Base-by-base conservation (phyloP, 2,888 invertebrate genomes). In the Gasteruption jaculator region DNA sequence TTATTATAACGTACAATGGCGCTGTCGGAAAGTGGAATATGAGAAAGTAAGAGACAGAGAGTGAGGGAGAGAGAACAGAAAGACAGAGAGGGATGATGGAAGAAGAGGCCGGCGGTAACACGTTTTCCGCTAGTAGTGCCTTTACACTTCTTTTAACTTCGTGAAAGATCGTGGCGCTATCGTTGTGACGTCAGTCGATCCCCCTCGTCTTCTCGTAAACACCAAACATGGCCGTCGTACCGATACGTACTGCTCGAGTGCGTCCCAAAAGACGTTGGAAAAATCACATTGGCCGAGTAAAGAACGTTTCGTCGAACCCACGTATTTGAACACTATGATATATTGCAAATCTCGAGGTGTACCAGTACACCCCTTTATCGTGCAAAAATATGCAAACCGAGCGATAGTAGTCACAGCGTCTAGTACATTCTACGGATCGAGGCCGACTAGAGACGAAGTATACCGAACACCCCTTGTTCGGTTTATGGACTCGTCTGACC, bases 211-310 rank as follows among this genome's bases (percentile, higher is more conserved):
- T n/a, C 64, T 58, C 65, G 67, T 69, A 70, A 69, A 69, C 69
- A 70, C 70, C 70, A 69, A 70, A 70, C 70, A 70, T 70, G 70
- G 70, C 70, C 61, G 70, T 65, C 65, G 59, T 45, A 52, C 49
- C 55, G 56, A 60, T 60, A 56, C 60, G 58, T 63, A 58, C 63
- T 60, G 56, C 36, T 52, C 52, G 52, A 53, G 54, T 52, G 55
- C 57, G 57, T 56, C 55, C 52, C 45, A 45, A n/a, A n/a, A 46
- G 41, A 8, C 24, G 24, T 22, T 22, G 24, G 24, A 22, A 22
- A 22, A 22, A 8, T 12, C 4, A 12, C 26, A 14, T 16, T 11
- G 15, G 5, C 5, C 5, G 31, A n/a, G n/a, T n/a, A n/a, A n/a
- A n/a, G n/a, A n/a, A n/a, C n/a, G n/a, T n/a, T n/a, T n/a, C n/a